Evolutionary conservation across 2,888 invertebrate genomes (phyloP), one percentile per base, ranked within the genome.

Genomic region (Hypena proboscidalis): DNA sequence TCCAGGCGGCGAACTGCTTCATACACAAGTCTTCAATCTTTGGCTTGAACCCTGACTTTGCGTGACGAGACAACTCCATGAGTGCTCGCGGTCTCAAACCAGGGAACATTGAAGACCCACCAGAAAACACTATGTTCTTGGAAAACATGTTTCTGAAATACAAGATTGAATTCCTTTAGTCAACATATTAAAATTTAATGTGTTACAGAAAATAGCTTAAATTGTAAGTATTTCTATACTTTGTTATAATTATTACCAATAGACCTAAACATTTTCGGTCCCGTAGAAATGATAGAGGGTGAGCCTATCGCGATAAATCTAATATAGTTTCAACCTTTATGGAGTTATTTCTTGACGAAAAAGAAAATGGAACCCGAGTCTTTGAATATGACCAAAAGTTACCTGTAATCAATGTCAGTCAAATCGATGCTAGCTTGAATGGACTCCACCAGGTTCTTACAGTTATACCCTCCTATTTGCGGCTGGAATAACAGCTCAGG

Each of bases 1-100:
- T 96, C 98, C 98, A 98, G 61, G 97, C 96, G 68, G 97, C 97
- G 92, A 97, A 96, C 78, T 98, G 97, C 80, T 98, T 94, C 89
- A 97, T 96, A 45, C 96, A 95, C 62, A 97, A 95, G 46, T 97
- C 97, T 80, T 97, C 83, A 2, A 87, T 64, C 0, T 53, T 95
- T 81, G 95, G 95, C 85, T 94, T 95, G 82, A 95, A 93, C 85
- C 95, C 94, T 85, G 62, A 50, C 8, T 48, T 8, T n/a, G 25
- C 8, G 58, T 67, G 13, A 93, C 77, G 94, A 92, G 65, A 94
- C 92, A 83, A 94, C 93, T 98, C 98, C 85, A 95, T 95, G 84
- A 95, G 95, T 94, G 98, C 95, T 63, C 98, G 94, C 83, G 97
- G 95, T 63, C 97, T 96, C 74, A 98, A 95, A 85, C 98, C 93